Evolutionary conservation across 2,888 invertebrate genomes (phyloP).

Genomic region (Harmothoe impar): DNA sequence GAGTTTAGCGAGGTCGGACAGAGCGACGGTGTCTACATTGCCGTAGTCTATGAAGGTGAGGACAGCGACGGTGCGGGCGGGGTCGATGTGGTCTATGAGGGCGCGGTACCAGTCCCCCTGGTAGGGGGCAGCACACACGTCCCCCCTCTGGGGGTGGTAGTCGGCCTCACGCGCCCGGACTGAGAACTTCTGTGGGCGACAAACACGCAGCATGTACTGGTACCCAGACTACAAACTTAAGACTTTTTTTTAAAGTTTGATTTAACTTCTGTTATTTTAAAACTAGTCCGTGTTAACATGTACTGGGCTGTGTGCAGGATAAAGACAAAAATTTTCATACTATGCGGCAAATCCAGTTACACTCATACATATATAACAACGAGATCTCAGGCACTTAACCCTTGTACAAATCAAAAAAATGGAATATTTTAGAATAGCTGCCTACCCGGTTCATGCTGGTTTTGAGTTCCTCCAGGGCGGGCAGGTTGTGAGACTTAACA

Average conservation of each 20-base stretch:
- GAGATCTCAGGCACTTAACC: too few relatives aligned
- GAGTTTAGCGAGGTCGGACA: neutral
- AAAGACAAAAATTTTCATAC: neutral
- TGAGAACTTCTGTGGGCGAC: neutral
- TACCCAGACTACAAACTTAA: too few relatives aligned
- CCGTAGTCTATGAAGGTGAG: conserved; percentile 47
- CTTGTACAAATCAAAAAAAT: too few relatives aligned
- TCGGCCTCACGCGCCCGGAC: neutral
- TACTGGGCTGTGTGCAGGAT: neutral
- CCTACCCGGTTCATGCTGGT: neutral
- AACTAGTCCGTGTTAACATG: neutral
- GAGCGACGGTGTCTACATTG: neutral
- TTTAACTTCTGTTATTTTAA: neutral
- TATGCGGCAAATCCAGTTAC: neutral
- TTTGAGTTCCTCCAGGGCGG: neutral
- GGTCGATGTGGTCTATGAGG: neutral
- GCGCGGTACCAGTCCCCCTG: conserved; percentile 49
- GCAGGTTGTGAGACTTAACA: neutral
- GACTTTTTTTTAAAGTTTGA: neutral
- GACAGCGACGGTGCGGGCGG: neutral
- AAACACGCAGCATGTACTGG: neutral
- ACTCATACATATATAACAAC: too few relatives aligned
- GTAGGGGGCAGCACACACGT: conserved; percentile 45
- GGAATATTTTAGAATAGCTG: too few relatives aligned
- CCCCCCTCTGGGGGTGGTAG: neutral